Base-by-base conservation (phyloP, 2,797 vertebrate genomes). In the Anguilla anguilla region DNA sequence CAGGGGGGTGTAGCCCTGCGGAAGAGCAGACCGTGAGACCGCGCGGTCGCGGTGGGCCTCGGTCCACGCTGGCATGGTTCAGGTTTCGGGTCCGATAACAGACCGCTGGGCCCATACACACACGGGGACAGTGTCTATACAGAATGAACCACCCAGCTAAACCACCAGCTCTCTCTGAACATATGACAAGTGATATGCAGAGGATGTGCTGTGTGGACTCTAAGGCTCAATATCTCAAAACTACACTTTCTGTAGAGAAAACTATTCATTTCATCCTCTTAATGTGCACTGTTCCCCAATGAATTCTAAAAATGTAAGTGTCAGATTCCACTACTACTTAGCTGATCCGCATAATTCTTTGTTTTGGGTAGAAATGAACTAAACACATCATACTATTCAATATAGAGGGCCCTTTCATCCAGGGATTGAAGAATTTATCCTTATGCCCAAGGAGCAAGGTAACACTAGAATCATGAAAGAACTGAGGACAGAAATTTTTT, bases 1-100 rank as follows among this genome's bases (percentile, higher is more conserved):
- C 88, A 97, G 90, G 35, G 96, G 95, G 5, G 97, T 97, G 86
- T 97, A 97, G 57, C 96, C 96, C 97, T 97, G 93, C 4, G 85
- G 64, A 79, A 84, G 39, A 90, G 43, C 1, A 89, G 43, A 3
- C 9, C 59, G 25, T 67, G 15, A 67, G 64, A 28, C 10, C 64
- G 9, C n/a, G 46, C 51, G 84, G 19, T 22, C 1, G 2, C n/a
- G 25, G n/a, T 28, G 25, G n/a, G 64, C 64, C 64, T 6, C 59
- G n/a, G 7, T 28, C 6, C 6, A 67, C 64, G n/a, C 25, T 28
- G 64, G 3, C 22, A 7, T 5, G 15, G 64, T 67, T 67, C 64
- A n/a, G 15, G 17, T 22, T 19, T 19, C 59, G 17, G 22, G n/a
- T 3, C n/a, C 28, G 22, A 67, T n/a, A 67, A 28, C 64, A 9